Evolutionary conservation across 2,888 invertebrate species (phyloP).

Genomic region (Proisotoma minuta): DNA sequence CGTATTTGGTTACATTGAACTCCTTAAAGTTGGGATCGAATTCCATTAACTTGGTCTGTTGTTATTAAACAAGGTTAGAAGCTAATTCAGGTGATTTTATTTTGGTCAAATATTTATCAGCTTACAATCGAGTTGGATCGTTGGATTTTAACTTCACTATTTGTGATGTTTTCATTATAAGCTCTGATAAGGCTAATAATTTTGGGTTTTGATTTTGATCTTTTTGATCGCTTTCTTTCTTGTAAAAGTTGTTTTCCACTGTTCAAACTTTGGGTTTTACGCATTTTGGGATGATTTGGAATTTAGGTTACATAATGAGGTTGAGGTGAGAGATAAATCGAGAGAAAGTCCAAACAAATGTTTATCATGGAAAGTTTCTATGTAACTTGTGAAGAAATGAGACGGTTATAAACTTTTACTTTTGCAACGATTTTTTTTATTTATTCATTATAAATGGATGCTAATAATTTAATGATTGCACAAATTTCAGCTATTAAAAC

Average conservation of each 20-base stretch:
- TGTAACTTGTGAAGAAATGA: background rate
- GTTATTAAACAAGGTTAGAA: background rate
- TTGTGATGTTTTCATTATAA: background rate
- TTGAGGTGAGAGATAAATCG: background rate
- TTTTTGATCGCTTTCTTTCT: background rate
- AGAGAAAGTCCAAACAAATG: background rate
- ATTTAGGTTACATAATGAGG: background rate
- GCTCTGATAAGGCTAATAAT: too few relatives aligned
- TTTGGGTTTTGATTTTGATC: slow-evolving; percentile 1
- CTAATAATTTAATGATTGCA: too few relatives aligned
- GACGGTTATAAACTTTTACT: background rate
- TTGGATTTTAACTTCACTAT: background rate
- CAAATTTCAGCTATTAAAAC: background rate
- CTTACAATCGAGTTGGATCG: background rate
- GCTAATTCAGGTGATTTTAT: background rate
- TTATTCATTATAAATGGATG: background rate
- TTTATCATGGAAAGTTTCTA: too few relatives aligned
- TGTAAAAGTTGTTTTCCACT: background rate
- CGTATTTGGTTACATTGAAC: background rate
- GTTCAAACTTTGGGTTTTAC: background rate
- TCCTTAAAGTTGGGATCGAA: background rate
- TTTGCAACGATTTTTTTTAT: background rate
- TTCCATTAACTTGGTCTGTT: background rate
- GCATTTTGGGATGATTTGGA: background rate
- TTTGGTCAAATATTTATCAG: background rate